These are phyloP conservation scores for Fringilla coelebs DNA, from an alignment of 2,797 vertebrate species.

Conservation along the genomic window DNA sequence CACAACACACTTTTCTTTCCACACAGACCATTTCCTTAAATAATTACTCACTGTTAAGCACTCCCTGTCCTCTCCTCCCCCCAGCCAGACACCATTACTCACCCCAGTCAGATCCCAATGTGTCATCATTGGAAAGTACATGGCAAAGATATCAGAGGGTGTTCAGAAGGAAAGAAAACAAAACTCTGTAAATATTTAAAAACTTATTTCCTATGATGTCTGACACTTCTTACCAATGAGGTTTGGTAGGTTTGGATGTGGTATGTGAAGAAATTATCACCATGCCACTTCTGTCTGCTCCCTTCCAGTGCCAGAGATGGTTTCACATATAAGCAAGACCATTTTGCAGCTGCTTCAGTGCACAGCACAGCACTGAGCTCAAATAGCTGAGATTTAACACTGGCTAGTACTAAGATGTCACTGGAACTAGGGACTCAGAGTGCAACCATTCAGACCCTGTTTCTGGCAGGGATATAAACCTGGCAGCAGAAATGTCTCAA, in stretches of 20 bases:
- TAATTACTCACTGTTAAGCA: conserved; percentile 51
- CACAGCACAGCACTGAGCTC: neutral
- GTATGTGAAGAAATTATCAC: conserved; percentile 34
- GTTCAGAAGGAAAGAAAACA: conserved; percentile 59
- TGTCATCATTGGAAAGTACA: conserved; percentile 67
- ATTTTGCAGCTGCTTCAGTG: neutral
- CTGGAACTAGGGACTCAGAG: neutral
- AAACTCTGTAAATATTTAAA: conserved; percentile 42
- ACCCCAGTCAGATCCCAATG: conserved; percentile 51
- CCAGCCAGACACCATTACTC: conserved; percentile 59
- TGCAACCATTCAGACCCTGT: conserved; percentile 10
- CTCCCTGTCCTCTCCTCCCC: conserved; percentile 35
- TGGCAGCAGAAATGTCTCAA: conserved; percentile 40
- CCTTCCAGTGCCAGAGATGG: neutral
- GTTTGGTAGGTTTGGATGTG: neutral
- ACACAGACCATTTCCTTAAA: conserved; percentile 17
- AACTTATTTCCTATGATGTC: conserved; percentile 30
- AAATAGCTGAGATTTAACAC: conserved; percentile 4
- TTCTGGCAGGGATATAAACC: conserved; percentile 20
- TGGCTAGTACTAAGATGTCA: conserved; percentile 10
- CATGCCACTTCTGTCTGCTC: conserved; percentile 5
- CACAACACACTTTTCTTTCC: conserved; percentile 35
- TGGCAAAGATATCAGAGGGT: conserved; percentile 62
- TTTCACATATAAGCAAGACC: neutral
- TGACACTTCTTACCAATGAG: conserved; percentile 18